Evolutionary conservation across 2,888 invertebrate species (phyloP), one percentile per base, ranked within the genome.

Genomic region (Psylliodes chrysocephalus): DNA sequence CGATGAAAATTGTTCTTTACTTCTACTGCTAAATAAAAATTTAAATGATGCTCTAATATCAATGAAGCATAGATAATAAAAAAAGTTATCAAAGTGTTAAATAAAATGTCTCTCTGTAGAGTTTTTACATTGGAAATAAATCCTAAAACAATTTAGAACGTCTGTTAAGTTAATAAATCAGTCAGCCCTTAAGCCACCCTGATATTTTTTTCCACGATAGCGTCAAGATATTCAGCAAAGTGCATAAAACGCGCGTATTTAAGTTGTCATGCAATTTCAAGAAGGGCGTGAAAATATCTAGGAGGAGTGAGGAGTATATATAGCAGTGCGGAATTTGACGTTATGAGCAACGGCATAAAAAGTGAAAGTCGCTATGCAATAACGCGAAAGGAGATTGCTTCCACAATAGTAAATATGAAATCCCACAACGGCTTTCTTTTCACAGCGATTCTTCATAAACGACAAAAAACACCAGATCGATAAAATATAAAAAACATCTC

Each of bases 371-470:
- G 63, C 64, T 57, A 67, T 67, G 69, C 69, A 73, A 70, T 70
- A 71, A 68, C 65, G 69, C 51, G 62, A 64, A 68, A 63, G 74
- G 65, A 75, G 72, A 75, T 73, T 74, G 73, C 72, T 71, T 67
- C 69, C 72, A 69, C 74, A 72, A 73, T 74, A 71, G 75, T 73
- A 75, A 75, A 75, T 75, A 74, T 69, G 69, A 72, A 75, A 73
- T 72, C 71, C 73, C 70, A 60, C 66, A 70, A 68, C 57, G 63
- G 70, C 69, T 69, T 62, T 61, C 69, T 63, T 57, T 64, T 63
- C 60, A 44, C 63, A 63, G 65, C 61, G 68, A 71, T 71, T 72
- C 70, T 75, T 73, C 71, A 64, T 60, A 60, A 55, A 53, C 51
- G 46, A n/a, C 49, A 56, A 67, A 66, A 70, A 68, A 62, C 33